These are phyloP conservation scores for Corbicula japonica DNA, from an alignment of 2,888 invertebrate genomes.

Conservation along the genomic window DNA sequence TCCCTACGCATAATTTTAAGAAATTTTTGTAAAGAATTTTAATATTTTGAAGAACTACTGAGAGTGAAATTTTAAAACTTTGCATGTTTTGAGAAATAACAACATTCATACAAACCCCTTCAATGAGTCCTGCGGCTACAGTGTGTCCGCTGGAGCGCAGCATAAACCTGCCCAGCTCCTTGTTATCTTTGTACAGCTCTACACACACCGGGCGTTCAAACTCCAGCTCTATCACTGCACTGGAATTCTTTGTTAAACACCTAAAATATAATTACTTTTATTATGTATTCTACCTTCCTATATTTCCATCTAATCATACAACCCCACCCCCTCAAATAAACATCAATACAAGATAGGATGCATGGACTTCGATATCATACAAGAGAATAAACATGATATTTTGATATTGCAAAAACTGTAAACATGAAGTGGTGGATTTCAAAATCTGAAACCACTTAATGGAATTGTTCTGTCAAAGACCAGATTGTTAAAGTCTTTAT, in stretches of 20 bases:
- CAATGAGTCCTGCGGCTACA: slow-evolving; percentile 97
- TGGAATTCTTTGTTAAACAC: slow-evolving; percentile 92
- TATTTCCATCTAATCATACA: too few species aligned
- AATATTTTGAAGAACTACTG: too few species aligned
- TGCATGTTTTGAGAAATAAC: too few species aligned
- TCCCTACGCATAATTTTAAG: neutral
- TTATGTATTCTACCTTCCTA: too few species aligned
- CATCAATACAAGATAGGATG: too few species aligned
- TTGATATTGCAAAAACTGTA: neutral
- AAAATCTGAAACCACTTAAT: too few species aligned
- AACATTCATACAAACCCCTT: slow-evolving; percentile 82
- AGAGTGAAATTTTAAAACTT: too few species aligned
- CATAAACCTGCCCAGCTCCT: slow-evolving; percentile 98
- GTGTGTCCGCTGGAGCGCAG: slow-evolving; percentile 95
- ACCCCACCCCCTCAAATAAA: neutral
- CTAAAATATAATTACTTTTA: slow-evolving; percentile 72
- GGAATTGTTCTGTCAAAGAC: too few species aligned
- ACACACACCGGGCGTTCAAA: slow-evolving; percentile 95
- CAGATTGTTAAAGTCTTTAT: too few species aligned
- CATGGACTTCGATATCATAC: neutral
- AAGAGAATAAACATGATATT: neutral
- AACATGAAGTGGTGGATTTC: too few species aligned
- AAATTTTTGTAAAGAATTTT: too few species aligned
- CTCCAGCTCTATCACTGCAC: slow-evolving; percentile 95
- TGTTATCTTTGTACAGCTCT: slow-evolving; percentile 95